Evolutionary conservation across 1,140 invertebrate genomes (phyloP).

Genomic region (Hesperophylax magnus): DNA sequence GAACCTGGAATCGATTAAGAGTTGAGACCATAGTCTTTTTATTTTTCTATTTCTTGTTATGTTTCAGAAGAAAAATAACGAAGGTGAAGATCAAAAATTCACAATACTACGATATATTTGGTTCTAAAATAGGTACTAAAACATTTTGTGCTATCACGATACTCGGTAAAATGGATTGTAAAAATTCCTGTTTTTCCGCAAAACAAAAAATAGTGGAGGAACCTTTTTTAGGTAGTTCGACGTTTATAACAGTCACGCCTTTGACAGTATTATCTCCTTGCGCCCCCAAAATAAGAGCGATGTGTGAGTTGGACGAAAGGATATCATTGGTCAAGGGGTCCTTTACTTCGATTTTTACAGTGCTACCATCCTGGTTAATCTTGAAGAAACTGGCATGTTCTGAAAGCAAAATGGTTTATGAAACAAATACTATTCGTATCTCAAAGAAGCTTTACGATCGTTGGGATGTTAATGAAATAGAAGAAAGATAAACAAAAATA

Average conservation of each 20-base stretch:
- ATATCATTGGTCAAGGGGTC: neutral
- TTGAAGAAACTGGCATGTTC: neutral
- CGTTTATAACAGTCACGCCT: neutral
- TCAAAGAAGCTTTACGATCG: too few species aligned
- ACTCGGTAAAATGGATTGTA: too few species aligned
- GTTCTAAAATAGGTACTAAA: neutral
- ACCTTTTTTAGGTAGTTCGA: conserved; percentile 16
- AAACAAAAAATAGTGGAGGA: neutral
- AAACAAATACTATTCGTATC: neutral
- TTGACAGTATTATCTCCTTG: neutral
- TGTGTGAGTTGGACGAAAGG: neutral
- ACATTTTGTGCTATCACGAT: neutral
- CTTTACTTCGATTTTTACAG: neutral
- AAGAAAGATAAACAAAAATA: too few species aligned
- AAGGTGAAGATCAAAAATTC: neutral
- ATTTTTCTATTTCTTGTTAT: too few species aligned
- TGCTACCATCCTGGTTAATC: neutral
- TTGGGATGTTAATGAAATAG: too few species aligned
- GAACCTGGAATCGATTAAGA: too few species aligned
- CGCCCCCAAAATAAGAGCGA: neutral
- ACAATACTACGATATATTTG: too few species aligned
- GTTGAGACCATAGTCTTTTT: too few species aligned
- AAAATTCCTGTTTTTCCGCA: neutral
- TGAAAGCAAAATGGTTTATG: neutral
- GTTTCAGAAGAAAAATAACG: neutral